Percentiles rank a stretch among this genome's conserved stretches.
Evolutionary conservation across 2,113 vertebrate genomes (phyloP).

Genomic region (Grallaria varia): DNA sequence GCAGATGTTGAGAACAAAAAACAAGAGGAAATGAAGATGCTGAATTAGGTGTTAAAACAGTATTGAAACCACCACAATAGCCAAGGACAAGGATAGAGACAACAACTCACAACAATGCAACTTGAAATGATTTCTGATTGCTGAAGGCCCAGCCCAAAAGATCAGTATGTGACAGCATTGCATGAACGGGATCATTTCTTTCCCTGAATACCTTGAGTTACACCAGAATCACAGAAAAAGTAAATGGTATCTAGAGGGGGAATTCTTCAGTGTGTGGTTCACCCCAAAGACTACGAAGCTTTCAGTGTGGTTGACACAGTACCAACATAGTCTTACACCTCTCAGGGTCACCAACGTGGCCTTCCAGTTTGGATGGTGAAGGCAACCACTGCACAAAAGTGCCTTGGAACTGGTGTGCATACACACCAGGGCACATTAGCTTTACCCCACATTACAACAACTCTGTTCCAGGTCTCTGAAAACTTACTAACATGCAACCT

Average conservation of each 20-base stretch:
- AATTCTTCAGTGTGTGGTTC: not conserved
- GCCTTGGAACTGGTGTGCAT: not conserved
- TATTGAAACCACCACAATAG: not conserved
- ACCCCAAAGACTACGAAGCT: not conserved
- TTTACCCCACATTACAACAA: not conserved
- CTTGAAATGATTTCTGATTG: not conserved
- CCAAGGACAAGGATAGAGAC: not conserved
- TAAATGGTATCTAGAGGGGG: not conserved
- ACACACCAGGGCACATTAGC: not conserved
- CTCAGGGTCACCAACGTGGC: not conserved
- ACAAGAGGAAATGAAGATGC: not conserved
- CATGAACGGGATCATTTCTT: not conserved
- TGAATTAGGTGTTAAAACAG: not conserved
- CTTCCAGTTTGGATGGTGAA: not conserved
- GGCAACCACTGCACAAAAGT: not conserved
- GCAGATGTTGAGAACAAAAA: not conserved
- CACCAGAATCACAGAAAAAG: not conserved
- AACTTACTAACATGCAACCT: not conserved
- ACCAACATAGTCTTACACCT: not conserved
- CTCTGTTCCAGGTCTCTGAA: not conserved
- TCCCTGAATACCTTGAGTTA: not conserved
- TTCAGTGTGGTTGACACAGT: not conserved
- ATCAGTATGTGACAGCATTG: not conserved
- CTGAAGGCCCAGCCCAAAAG: not conserved
- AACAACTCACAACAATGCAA: not conserved